Percentiles rank a stretch among this genome's conserved stretches.
These are phyloP conservation scores for Sandelia bainsii DNA, from an alignment of 2,797 vertebrate genomes.

Conservation along the genomic window DNA sequence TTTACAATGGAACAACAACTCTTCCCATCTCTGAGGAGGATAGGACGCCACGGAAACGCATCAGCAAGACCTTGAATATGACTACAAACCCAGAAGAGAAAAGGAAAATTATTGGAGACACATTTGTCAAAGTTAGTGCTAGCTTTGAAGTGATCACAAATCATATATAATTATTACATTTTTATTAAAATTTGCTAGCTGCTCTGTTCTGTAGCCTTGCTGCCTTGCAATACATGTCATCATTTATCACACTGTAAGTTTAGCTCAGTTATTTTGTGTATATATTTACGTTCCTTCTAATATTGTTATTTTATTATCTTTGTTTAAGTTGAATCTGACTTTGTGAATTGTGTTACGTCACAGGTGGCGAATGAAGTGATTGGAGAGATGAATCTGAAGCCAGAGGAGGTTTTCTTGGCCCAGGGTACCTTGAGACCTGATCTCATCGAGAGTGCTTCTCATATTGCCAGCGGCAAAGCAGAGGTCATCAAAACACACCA, in stretches of 20 bases:
- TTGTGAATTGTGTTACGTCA: constrained; percentile 13
- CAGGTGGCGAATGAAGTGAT: constrained; percentile 99
- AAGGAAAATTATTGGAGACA: constrained; percentile 98
- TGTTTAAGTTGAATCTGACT: constrained; percentile 2
- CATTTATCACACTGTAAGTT: background rate
- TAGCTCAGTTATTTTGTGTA: background rate
- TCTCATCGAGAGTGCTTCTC: constrained; percentile 97
- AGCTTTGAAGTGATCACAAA: background rate
- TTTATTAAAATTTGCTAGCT: background rate
- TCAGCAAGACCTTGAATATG: constrained; percentile 99
- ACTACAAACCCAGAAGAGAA: constrained; percentile 99
- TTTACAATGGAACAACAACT: constrained; percentile 98
- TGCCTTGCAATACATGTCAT: background rate
- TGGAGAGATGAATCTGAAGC: constrained; percentile 97
- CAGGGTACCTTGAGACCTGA: constrained; percentile 97
- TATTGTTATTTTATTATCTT: background rate
- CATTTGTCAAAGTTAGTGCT: constrained; percentile 93
- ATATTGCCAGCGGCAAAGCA: constrained; percentile 94
- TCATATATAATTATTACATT: too few species aligned
- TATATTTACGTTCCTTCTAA: background rate
- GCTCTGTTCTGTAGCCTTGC: background rate
- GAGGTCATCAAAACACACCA: constrained; percentile 99
- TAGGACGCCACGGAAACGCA: constrained; percentile 96
- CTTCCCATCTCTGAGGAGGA: constrained; percentile 99
- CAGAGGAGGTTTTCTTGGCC: constrained; percentile 96